Conservation (phyloP, 2,888 invertebrate species). For the Erannis defoliaria region DNA sequence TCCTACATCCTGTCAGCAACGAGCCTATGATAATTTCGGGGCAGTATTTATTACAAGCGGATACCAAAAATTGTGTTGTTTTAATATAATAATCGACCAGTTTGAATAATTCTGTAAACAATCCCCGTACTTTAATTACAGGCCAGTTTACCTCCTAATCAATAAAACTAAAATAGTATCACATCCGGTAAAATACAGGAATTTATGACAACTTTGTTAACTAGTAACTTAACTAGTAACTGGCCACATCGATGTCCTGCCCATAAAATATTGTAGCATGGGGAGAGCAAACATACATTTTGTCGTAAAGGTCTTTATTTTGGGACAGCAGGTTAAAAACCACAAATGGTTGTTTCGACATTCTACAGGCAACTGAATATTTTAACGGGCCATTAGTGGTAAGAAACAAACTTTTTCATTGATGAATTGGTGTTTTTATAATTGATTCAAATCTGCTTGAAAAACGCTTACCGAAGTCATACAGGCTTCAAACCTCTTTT, state of each 20-base stretch:
- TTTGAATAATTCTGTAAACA: slow-evolving; percentile 55
- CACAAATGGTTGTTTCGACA: slow-evolving; percentile 25
- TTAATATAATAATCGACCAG: slow-evolving; percentile 43
- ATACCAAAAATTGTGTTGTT: slow-evolving; percentile 39
- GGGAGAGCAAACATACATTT: slow-evolving; percentile 24
- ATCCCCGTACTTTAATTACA: slow-evolving; percentile 52
- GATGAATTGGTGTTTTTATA: background rate
- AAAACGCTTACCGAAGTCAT: background rate
- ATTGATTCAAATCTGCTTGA: background rate
- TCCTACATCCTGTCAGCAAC: slow-evolving; percentile 20
- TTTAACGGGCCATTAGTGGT: slow-evolving; percentile 14
- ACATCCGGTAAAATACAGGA: slow-evolving; percentile 62
- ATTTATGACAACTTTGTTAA: slow-evolving; percentile 56
- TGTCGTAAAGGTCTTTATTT: slow-evolving; percentile 33
- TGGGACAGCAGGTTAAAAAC: slow-evolving; percentile 25
- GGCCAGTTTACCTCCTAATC: slow-evolving; percentile 65
- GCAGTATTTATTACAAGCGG: slow-evolving; percentile 46
- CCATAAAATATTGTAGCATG: slow-evolving; percentile 43
- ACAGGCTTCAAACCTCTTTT: no score
- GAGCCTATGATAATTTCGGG: slow-evolving; percentile 22
- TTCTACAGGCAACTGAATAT: background rate
- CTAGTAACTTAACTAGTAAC: slow-evolving; percentile 36
- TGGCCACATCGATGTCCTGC: slow-evolving; percentile 49
- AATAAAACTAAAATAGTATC: slow-evolving; percentile 72
- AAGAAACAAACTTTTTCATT: background rate